Base-by-base conservation (phyloP, 2,113 vertebrate genomes). In the Upupa epops region DNA sequence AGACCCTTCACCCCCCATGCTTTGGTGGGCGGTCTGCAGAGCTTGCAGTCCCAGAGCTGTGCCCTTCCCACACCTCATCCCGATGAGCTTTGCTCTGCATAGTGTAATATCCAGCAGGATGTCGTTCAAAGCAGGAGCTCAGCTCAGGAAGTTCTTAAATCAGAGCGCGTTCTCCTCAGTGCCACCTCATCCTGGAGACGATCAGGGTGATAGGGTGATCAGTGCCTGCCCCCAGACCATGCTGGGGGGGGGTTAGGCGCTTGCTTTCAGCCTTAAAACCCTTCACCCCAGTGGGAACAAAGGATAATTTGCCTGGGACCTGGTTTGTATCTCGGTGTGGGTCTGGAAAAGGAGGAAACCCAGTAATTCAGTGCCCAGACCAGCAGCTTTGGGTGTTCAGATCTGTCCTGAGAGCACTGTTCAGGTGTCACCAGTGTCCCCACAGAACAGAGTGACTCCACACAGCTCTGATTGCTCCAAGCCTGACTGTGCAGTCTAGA, bases 181-280 rank as follows among this genome's bases (percentile, higher is more conserved):
- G 13, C 51, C 2, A 5, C 83, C 59, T 48, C 58, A 54, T 83
- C 28, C 58, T 0, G 1, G 48, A 17, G 60, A 31, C 32, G 64
- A 36, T 18, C 1, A 2, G 29, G n/a, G 15, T 1, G 60, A 24
- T 48, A 4, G 26, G 73, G 29, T 6, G 4, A 40, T 52, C 60
- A n/a, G 32, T 0, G 2, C 15, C 51, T 61, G 69, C 46, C 34
- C 34, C 0, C 0, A 45, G 29, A 52, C 5, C 1, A 1, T 2
- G n/a, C n/a, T n/a, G n/a, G n/a, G n/a, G 14, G 2, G 22, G 45
- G 24, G 22, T 63, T 20, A 55, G 29, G 29, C 1, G 2, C 59
- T 81, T 17, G 65, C 21, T 34, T 3, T 2, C 49, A 12, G 40
- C 40, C 40, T 42, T 14, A 6, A 21, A 31, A 56, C 21, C 63